These are phyloP conservation scores for Aeoliscus strigatus DNA, from an alignment of 2,797 vertebrate species.

Conservation along the genomic window DNA sequence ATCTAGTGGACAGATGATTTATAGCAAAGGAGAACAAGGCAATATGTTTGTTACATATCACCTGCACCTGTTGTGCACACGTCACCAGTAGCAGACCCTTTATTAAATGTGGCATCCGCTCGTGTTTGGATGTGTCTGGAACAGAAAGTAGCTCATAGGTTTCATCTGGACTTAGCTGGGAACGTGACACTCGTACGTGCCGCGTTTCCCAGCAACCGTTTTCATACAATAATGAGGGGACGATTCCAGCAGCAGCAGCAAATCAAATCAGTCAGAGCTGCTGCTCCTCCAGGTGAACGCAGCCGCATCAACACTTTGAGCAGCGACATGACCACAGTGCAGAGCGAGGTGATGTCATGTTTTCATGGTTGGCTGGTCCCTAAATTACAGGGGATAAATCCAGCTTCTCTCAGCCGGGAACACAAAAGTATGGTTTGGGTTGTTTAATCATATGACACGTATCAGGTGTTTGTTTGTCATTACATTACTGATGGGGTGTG, in stretches of 20 bases:
- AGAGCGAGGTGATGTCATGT: conserved; percentile 33
- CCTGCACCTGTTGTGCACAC: conserved; percentile 6
- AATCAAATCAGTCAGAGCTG: conserved; percentile 34
- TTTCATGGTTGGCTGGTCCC: conserved; percentile 17
- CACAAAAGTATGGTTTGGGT: conserved; percentile 1
- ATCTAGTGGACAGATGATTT: conserved; percentile 41
- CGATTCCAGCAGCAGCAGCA: conserved; percentile 9
- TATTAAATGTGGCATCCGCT: conserved; percentile 29
- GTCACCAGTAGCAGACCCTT: conserved; percentile 2
- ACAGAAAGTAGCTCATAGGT: conserved; percentile 11
- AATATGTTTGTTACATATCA: conserved; percentile 23
- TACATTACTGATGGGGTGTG: too few relatives aligned
- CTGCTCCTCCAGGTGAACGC: conserved; percentile 37
- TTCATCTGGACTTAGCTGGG: conserved; percentile 26
- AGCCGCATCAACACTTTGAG: conserved; percentile 9
- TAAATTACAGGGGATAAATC: conserved; percentile 21
- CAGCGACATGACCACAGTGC: conserved; percentile 1
- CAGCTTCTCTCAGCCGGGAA: neutral
- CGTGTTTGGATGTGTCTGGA: conserved; percentile 23
- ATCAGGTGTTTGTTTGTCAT: too few relatives aligned
- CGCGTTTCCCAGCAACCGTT: conserved; percentile 21
- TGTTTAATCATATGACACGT: too few relatives aligned
- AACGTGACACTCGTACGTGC: conserved; percentile 6
- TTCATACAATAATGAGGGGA: conserved; percentile 23
- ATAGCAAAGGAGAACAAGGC: conserved; percentile 24